Evolutionary conservation across 2,113 vertebrate genomes (phyloP).

Genomic region (Cryptomyrus ogoouensis): DNA sequence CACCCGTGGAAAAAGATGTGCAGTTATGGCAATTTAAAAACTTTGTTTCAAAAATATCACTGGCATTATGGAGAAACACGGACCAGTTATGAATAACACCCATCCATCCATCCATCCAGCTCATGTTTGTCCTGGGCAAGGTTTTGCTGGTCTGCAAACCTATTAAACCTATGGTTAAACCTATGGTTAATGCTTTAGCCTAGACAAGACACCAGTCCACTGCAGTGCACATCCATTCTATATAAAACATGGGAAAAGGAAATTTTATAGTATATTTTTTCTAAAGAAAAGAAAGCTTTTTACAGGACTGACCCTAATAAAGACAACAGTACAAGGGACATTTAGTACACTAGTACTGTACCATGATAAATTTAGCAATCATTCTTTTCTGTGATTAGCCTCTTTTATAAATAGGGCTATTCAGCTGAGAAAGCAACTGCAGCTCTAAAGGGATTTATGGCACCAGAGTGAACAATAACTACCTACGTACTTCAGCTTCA

Average conservation of each 20-base stretch:
- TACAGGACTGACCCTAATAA: not conserved
- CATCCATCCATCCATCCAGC: not conserved
- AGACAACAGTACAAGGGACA: not conserved
- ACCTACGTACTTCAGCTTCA: not conserved
- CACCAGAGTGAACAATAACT: not conserved
- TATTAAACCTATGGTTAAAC: not conserved
- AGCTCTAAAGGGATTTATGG: not conserved
- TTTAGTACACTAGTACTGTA: not conserved
- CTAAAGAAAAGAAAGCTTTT: not conserved
- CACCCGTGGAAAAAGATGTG: not conserved
- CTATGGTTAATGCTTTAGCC: not conserved
- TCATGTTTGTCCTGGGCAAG: not conserved
- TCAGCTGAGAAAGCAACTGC: not conserved
- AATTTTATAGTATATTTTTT: not conserved
- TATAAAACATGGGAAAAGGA: not conserved
- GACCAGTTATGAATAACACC: not conserved
- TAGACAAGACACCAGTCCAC: not conserved
- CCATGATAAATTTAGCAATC: constrained; percentile 2
- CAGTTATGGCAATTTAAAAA: not conserved
- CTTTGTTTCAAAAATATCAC: not conserved
- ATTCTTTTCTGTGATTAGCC: constrained; percentile 5
- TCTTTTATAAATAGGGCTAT: not conserved
- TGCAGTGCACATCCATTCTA: not conserved
- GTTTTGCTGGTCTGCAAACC: not conserved
- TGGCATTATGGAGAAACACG: not conserved